Evolutionary conservation across 2,113 vertebrate genomes (phyloP).

Genomic region (Mustela lutreola): DNA sequence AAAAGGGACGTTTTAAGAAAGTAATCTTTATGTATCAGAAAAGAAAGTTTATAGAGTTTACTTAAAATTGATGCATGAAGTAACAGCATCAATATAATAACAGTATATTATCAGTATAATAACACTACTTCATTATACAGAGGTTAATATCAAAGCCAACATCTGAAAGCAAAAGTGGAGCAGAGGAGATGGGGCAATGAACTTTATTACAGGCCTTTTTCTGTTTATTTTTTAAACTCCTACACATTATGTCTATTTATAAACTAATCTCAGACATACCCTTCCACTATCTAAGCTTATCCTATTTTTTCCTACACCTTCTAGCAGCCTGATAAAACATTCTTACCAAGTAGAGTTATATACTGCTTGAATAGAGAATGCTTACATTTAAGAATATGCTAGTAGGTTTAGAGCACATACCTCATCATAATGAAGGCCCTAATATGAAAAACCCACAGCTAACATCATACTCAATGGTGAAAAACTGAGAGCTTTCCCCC

Average conservation of each 20-base stretch:
- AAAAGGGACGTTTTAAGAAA: not conserved
- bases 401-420: not conserved
- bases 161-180: not conserved
- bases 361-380: not conserved
- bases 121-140: slow-evolving; percentile 10
- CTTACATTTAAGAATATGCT: not conserved
- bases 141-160: not conserved
- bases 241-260: not conserved
- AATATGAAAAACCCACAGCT: not conserved
- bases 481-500: not conserved
- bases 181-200: not conserved
- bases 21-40: not conserved
- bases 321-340: not conserved
- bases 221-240: not conserved
- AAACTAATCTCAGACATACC: not conserved
- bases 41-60: not conserved
- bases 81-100: too few relatives aligned
- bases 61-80: not conserved
- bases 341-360: not conserved
- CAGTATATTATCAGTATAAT: too few relatives aligned
- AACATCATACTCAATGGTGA: not conserved
- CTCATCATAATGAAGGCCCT: not conserved
- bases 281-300: not conserved
- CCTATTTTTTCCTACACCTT: not conserved
- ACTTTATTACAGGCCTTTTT: not conserved